Percentiles rank a stretch among this genome's conserved stretches.
phyloP scores from a whole-genome alignment of 2,797 vertebrate species.

The Falco columbarius region DNA sequence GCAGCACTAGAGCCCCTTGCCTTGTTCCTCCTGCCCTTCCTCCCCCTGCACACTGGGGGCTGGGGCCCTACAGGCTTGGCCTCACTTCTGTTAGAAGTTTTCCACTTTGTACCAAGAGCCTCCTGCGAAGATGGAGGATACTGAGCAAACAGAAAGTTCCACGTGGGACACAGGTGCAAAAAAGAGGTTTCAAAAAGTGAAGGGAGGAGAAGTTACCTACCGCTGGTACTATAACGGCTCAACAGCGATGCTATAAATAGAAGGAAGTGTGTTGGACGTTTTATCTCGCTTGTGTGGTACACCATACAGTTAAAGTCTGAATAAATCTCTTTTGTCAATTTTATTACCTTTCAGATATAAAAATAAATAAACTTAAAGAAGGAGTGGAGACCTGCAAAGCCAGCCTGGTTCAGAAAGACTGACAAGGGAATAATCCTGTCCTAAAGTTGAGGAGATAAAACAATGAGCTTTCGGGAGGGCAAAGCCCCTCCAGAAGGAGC shows the following conservation, averaged over 20 bases:
- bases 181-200: not conserved
- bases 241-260: not conserved
- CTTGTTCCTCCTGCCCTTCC: not conserved
- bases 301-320: not conserved
- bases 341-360: slow-evolving; percentile 9
- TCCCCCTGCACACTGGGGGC: rapidly evolving
- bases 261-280: not conserved
- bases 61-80: not conserved
- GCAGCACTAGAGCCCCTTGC: not conserved
- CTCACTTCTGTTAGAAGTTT: rapidly evolving
- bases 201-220: not conserved
- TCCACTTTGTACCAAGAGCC: not conserved
- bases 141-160: not conserved
- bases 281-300: not conserved
- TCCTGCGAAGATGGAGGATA: not conserved
- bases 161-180: not conserved
- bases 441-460: slow-evolving; percentile 3
- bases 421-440: slow-evolving; percentile 28
- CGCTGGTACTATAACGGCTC: not conserved
- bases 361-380: slow-evolving; percentile 13
- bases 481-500: not conserved
- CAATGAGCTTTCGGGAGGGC: not conserved
- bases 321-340: slow-evolving; percentile 6
- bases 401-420: slow-evolving; percentile 39
- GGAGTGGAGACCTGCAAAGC: slow-evolving; percentile 17